phyloP scores from a whole-genome alignment of 2,888 invertebrate species.

The Torymus texanus region DNA sequence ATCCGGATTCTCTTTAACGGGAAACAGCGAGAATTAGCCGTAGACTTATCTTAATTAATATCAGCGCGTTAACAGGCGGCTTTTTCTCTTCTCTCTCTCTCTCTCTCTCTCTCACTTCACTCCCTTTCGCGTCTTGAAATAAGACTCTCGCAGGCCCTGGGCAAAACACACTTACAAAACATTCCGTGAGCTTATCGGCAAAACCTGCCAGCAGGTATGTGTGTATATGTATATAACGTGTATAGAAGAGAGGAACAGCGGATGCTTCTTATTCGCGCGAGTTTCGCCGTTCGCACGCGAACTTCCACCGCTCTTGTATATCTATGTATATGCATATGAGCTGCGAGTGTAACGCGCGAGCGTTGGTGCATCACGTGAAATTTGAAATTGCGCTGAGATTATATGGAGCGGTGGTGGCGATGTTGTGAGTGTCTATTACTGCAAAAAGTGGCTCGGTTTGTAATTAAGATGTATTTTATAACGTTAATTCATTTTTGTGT shows the following conservation, averaged over 20 bases:
- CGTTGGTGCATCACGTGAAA: no score
- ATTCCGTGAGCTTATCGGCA: slow-evolving; percentile 50
- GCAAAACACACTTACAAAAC: slow-evolving; percentile 54
- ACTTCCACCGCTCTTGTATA: not conserved
- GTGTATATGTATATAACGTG: slow-evolving; percentile 8
- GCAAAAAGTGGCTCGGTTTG: no score
- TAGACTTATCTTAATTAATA: slow-evolving; percentile 56
- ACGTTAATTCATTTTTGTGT: no score
- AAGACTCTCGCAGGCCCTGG: slow-evolving; percentile 21
- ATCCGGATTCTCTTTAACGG: slow-evolving; percentile 50
- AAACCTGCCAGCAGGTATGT: not conserved
- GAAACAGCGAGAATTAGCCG: slow-evolving; percentile 48
- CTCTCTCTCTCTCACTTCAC: slow-evolving; percentile 5
- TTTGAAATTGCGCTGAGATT: no score
- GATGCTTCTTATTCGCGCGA: not conserved
- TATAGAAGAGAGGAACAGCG: not conserved
- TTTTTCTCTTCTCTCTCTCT: slow-evolving; percentile 1
- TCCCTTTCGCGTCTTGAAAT: not conserved
- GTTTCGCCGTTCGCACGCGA: slow-evolving; percentile 44
- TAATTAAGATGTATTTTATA: no score
- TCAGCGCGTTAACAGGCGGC: slow-evolving; percentile 39
- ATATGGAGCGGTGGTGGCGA: no score
- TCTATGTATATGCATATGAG: no score
- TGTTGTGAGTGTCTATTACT: no score
- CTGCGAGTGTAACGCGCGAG: no score